These are phyloP conservation scores for Caerostris darwini DNA, from an alignment of 1,140 invertebrate species.

Conservation along the genomic window DNA sequence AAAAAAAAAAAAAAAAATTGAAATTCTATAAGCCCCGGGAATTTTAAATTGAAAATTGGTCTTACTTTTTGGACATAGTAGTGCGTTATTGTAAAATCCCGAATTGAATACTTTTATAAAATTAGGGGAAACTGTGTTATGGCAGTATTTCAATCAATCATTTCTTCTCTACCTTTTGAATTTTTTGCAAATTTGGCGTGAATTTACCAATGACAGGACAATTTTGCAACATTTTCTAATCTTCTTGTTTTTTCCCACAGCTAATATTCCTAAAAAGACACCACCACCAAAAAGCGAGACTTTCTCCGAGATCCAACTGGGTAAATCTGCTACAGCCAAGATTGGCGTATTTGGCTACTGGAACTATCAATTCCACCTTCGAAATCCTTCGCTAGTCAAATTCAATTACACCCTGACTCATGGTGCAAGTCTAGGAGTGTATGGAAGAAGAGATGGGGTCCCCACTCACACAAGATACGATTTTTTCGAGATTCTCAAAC, in stretches of 20 bases:
- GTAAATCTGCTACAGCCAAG: conserved; percentile 88
- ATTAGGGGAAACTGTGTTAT: too few relatives aligned
- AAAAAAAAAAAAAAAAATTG: too few relatives aligned
- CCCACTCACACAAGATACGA: conserved; percentile 97
- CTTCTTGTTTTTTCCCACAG: background rate
- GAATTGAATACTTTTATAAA: too few relatives aligned
- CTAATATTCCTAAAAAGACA: conserved; percentile 74
- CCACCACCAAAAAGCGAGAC: conserved; percentile 72
- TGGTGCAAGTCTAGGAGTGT: conserved; percentile 96
- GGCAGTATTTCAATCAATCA: too few relatives aligned
- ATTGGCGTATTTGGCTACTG: conserved; percentile 94
- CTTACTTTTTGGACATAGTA: too few relatives aligned
- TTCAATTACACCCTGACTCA: conserved; percentile 94
- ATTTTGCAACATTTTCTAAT: too few relatives aligned
- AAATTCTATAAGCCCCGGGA: too few relatives aligned
- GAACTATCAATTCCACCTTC: conserved; percentile 94
- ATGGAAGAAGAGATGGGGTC: conserved; percentile 91
- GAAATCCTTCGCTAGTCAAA: conserved; percentile 92
- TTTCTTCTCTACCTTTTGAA: background rate
- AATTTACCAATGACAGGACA: background rate
- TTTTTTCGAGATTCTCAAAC: conserved; percentile 89
- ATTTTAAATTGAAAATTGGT: too few relatives aligned
- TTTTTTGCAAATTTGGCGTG: background rate
- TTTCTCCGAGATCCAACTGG: conserved; percentile 87
- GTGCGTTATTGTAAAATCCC: too few relatives aligned